Evolutionary conservation across 2,797 vertebrate genomes (phyloP).

Genomic region (Sebastolobus altivelis): DNA sequence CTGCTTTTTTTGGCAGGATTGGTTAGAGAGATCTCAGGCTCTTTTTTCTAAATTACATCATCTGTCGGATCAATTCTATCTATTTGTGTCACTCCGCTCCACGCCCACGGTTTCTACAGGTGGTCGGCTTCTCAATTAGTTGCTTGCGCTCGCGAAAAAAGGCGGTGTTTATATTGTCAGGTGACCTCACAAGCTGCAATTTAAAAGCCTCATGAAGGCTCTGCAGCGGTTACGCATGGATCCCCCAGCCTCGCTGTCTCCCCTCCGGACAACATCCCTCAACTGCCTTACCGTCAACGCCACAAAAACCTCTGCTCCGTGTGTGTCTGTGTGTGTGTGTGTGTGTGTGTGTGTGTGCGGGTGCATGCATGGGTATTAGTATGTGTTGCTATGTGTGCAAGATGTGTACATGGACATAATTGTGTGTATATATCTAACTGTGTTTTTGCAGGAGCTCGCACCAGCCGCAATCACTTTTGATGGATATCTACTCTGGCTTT

Average conservation of each 20-base stretch:
- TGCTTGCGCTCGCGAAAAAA: slow-evolving; percentile 11
- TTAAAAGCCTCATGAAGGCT: slow-evolving; percentile 32
- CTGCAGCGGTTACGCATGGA: slow-evolving; percentile 40
- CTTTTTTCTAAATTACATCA: slow-evolving; percentile 29
- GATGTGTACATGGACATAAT: slow-evolving; percentile 54
- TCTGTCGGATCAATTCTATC: slow-evolving; percentile 6
- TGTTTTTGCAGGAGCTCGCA: slow-evolving; percentile 72
- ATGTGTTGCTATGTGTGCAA: slow-evolving; percentile 42
- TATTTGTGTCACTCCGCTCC: slow-evolving; percentile 1
- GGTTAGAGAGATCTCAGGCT: not conserved
- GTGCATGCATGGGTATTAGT: slow-evolving; percentile 26
- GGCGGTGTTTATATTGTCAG: slow-evolving; percentile 56
- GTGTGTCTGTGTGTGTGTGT: slow-evolving; percentile 21
- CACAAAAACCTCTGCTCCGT: slow-evolving; percentile 49
- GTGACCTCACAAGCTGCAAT: slow-evolving; percentile 56
- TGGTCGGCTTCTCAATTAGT: slow-evolving; percentile 25
- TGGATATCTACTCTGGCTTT: slow-evolving; percentile 83
- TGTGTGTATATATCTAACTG: slow-evolving; percentile 67
- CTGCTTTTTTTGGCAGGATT: slow-evolving; percentile 2
- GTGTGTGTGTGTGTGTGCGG: slow-evolving; percentile 12
- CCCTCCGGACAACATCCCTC: slow-evolving; percentile 43
- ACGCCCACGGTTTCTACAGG: slow-evolving; percentile 30
- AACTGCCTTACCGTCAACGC: slow-evolving; percentile 42
- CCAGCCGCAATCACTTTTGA: slow-evolving; percentile 80
- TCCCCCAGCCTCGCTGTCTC: slow-evolving; percentile 41